Conservation (phyloP, 2,888 invertebrate species). For the Catocala sponsa region DNA sequence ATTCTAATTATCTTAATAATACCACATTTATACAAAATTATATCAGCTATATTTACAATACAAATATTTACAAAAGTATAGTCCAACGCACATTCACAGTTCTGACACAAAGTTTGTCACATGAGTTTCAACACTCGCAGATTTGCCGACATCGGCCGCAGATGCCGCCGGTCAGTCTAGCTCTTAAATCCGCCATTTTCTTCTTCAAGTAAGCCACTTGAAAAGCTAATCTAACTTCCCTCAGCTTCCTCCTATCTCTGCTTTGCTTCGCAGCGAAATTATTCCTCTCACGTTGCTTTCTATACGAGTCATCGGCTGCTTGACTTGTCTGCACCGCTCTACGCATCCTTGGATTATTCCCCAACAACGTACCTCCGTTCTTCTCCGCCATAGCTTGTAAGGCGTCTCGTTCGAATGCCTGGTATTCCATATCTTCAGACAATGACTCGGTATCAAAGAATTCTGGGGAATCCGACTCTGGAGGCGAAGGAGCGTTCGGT, state of each 20-base stretch:
- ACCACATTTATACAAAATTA: not conserved
- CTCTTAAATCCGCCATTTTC: slow-evolving; percentile 93
- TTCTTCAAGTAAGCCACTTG: slow-evolving; percentile 95
- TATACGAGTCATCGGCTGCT: slow-evolving; percentile 92
- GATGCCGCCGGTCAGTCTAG: slow-evolving; percentile 88
- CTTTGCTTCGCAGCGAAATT: slow-evolving; percentile 98
- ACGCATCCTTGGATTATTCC: slow-evolving; percentile 92
- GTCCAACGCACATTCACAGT: slow-evolving; percentile 1
- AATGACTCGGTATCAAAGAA: slow-evolving; percentile 67
- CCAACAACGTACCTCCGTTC: slow-evolving; percentile 87
- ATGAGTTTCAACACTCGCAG: slow-evolving; percentile 49
- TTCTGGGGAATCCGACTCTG: slow-evolving; percentile 71
- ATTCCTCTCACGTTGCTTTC: slow-evolving; percentile 95
- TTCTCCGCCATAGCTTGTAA: slow-evolving; percentile 90
- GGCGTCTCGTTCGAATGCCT: slow-evolving; percentile 91
- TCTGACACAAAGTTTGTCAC: slow-evolving; percentile 16
- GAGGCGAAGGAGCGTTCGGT: slow-evolving; percentile 75
- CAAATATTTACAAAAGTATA: not conserved
- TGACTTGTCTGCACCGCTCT: slow-evolving; percentile 77
- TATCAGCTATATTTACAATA: not conserved
- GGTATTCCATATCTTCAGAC: slow-evolving; percentile 89
- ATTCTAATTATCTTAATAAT: not conserved
- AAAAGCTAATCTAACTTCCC: slow-evolving; percentile 97
- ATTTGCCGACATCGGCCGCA: slow-evolving; percentile 59
- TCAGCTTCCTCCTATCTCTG: slow-evolving; percentile 94